Evolutionary conservation across 2,113 vertebrate genomes (phyloP), one percentile per base, ranked within the genome.

Genomic region (Bungarus multicinctus): DNA sequence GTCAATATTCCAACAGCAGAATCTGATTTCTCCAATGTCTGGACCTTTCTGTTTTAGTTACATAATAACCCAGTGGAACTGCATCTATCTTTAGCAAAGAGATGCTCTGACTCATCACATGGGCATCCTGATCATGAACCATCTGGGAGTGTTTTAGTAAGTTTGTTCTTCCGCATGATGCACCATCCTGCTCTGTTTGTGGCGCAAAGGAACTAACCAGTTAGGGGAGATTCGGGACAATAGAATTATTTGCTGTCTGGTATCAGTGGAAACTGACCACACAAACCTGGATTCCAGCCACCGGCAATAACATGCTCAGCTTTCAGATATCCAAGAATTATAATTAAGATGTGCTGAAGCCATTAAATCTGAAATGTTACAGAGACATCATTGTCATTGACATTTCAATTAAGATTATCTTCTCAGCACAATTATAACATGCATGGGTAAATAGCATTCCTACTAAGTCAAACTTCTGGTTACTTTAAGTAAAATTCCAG

Each of bases 91-190:
- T 90, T 93, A 90, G 92, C 74, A 58, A 90, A 53, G 45, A 85
- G 53, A 54, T 25, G 6, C 30, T 50, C 6, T 90, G 92, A 93
- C 92, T 93, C 57, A 90, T 86, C 89, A 93, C 54, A 60, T 0
- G 30, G 22, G 45, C 43, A 90, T 90, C 30, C 74, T 50, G 54
- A 86, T 90, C 88, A 53, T 93, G 81, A 90, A 27, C n/a, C 74
- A 64, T 30, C 54, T 87, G 92, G 89, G 88, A 90, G 92, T 90
- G 81, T 93, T 90, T 88, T 53, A 39, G 39, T 90, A 93, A 90
- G 60, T 58, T 93, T 58, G 57, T 47, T 90, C 89, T 93, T 90
- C 89, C 22, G 30, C 47, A 87, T 9, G n/a, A 90, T 64, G 10
- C 60, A 53, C 30, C 45, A 87, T 54, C 81, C 81, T 87, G 81